phyloP scores from a whole-genome alignment of 2,797 vertebrate species.

The Lithobates sylvaticus region DNA sequence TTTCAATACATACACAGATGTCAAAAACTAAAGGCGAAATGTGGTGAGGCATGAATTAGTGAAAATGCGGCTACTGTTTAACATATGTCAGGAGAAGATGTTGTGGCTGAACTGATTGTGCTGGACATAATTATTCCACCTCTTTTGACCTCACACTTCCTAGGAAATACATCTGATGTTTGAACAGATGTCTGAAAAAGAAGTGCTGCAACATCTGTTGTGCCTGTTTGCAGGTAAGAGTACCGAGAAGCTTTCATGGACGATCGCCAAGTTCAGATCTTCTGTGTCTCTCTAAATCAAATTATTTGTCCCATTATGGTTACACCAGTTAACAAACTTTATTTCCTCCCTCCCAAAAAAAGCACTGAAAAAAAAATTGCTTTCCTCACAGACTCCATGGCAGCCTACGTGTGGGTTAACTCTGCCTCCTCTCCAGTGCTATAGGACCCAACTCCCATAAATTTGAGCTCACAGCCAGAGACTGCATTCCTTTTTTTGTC shows the following conservation, averaged over 20 bases:
- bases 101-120: conserved; percentile 22
- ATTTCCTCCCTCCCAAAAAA: too few species aligned
- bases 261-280: conserved; percentile 37
- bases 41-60: not conserved
- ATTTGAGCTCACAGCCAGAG: too few species aligned
- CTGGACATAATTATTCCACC: conserved; percentile 45
- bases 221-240: conserved; percentile 36
- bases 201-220: conserved; percentile 36
- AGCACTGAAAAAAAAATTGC: too few species aligned
- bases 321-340: not conserved
- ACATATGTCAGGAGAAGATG: conserved; percentile 40
- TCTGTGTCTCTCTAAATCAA: conserved; percentile 16
- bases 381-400: too few species aligned
- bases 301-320: conserved; percentile 19
- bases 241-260: conserved; percentile 19
- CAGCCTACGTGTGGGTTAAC: too few species aligned
- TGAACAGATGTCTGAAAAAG: conserved; percentile 42
- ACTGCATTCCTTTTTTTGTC: too few species aligned
- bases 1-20: not conserved
- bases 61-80: conserved; percentile 26
- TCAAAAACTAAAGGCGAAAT: conserved; percentile 4
- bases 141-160: conserved; percentile 48
- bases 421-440: too few species aligned
- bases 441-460: too few species aligned
- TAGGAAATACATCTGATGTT: conserved; percentile 40